These are phyloP conservation scores for Xestia rhomboidea DNA, from an alignment of 2,888 invertebrate species.

Conservation along the genomic window DNA sequence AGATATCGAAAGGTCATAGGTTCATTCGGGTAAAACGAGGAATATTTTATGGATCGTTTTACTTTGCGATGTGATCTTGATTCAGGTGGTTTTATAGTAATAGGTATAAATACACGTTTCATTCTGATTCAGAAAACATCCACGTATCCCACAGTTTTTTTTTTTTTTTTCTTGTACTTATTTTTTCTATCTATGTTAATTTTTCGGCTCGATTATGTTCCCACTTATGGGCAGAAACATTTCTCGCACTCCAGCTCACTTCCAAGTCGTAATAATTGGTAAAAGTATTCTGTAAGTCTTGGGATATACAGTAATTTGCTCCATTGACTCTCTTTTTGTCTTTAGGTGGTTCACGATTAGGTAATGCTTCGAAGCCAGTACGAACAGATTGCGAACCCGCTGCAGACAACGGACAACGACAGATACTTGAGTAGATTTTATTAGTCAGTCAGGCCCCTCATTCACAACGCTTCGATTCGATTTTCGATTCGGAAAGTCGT, in stretches of 20 bases:
- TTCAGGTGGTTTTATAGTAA: constrained; percentile 5
- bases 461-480: too few species aligned
- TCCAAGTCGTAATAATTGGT: neutral
- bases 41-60: constrained; percentile 39
- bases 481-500: too few species aligned
- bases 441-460: neutral
- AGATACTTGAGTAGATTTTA: neutral
- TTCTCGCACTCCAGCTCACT: too few species aligned
- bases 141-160: neutral
- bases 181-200: neutral
- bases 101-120: neutral
- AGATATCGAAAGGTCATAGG: constrained; percentile 65
- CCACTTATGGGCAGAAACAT: neutral
- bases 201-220: neutral
- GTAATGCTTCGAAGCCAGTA: too few species aligned
- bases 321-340: too few species aligned
- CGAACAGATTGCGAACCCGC: too few species aligned
- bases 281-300: neutral
- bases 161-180: neutral
- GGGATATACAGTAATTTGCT: neutral
- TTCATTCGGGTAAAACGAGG: constrained; percentile 56
- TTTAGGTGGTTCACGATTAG: neutral
- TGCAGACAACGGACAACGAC: neutral
- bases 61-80: constrained; percentile 10
- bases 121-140: neutral